These are phyloP conservation scores for Megaceryle maxima DNA, from an alignment of 2,113 vertebrate species.

Conservation along the genomic window DNA sequence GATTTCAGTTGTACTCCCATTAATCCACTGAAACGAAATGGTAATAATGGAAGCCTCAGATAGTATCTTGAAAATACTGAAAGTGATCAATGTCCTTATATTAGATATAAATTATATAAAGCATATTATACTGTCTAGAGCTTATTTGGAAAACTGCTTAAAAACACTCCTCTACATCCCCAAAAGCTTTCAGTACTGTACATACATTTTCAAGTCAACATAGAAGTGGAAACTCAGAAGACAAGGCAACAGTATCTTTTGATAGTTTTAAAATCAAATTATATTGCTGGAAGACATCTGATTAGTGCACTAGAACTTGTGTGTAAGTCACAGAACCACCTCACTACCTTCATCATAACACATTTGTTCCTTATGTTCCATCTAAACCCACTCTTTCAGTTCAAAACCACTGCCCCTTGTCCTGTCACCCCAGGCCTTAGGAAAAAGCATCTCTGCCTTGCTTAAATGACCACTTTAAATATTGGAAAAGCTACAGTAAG, in stretches of 20 bases:
- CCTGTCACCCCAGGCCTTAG: background rate
- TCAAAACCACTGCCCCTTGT: background rate
- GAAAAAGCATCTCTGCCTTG: background rate
- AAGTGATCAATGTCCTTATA: background rate
- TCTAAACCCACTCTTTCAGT: background rate
- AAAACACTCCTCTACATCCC: background rate
- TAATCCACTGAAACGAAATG: background rate
- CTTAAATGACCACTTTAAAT: background rate
- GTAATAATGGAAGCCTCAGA: background rate
- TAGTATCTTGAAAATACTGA: background rate
- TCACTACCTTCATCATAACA: rapidly evolving
- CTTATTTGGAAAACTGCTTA: background rate
- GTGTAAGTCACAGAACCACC: background rate
- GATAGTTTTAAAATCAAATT: background rate
- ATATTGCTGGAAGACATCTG: background rate
- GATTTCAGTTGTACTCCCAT: background rate
- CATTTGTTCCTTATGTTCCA: background rate
- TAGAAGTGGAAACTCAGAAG: background rate
- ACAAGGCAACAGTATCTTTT: background rate
- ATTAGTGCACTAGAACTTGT: background rate
- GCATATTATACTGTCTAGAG: background rate
- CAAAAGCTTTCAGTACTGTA: background rate
- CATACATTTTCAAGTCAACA: background rate
- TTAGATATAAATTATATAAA: background rate
- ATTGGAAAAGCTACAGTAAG: too few species aligned